phyloP scores from a whole-genome alignment of 1,140 invertebrate species.

The Megathymus violae region DNA sequence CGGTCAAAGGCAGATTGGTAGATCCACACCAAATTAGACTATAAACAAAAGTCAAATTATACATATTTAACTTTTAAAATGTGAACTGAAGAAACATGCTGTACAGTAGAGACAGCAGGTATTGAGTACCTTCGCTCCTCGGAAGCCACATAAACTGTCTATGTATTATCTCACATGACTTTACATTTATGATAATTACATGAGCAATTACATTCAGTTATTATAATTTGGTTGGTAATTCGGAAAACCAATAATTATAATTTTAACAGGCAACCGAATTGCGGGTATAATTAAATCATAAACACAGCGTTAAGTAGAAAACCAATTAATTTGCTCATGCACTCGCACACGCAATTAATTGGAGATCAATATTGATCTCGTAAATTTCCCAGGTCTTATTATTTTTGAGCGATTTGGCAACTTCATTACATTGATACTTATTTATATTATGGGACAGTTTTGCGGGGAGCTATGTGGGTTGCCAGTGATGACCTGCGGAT shows the following conservation, averaged over 20 bases:
- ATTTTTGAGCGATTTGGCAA: not conserved
- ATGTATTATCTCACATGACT: no score
- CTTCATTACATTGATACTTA: not conserved
- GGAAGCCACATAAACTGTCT: no score
- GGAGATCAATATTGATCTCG: conserved; percentile 8
- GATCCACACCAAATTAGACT: no score
- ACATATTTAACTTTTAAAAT: no score
- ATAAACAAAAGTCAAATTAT: no score
- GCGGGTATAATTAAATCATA: conserved; percentile 6
- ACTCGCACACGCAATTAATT: conserved; percentile 8
- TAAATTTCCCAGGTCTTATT: not conserved
- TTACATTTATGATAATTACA: not conserved
- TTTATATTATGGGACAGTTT: no score
- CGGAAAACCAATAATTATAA: conserved; percentile 15
- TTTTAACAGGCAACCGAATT: not conserved
- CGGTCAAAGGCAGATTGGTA: no score
- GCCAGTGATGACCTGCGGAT: no score
- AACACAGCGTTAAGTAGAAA: conserved; percentile 16
- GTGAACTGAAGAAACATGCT: no score
- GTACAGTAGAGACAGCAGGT: no score
- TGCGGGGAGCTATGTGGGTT: no score
- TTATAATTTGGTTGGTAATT: conserved; percentile 6
- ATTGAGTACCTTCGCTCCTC: no score
- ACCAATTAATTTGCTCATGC: conserved; percentile 17
- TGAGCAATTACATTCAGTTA: not conserved